These are phyloP conservation scores for Schizopygopsis pylzovi DNA, from an alignment of 2,797 vertebrate genomes.

Conservation along the genomic window DNA sequence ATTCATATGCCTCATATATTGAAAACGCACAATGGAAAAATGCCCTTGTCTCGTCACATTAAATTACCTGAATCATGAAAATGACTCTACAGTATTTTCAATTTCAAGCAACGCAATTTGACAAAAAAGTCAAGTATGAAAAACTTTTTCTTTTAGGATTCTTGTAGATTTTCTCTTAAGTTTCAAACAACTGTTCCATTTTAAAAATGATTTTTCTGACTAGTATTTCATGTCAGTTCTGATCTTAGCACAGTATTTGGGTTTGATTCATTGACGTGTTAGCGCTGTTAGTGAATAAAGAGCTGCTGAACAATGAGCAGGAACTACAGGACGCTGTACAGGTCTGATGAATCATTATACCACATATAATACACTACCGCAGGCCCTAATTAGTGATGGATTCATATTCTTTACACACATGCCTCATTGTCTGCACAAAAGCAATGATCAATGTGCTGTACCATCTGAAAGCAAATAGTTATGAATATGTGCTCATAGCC, in stretches of 20 bases:
- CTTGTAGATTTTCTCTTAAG: background rate
- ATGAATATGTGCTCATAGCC: conserved; percentile 33
- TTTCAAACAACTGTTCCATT: background rate
- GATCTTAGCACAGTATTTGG: background rate
- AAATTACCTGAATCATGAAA: background rate
- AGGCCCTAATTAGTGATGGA: conserved; percentile 23
- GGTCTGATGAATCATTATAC: background rate
- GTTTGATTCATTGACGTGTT: background rate
- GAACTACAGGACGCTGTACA: background rate
- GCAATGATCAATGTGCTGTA: background rate
- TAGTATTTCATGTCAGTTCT: background rate
- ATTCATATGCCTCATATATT: too few relatives aligned
- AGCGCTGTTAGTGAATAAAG: conserved; percentile 4
- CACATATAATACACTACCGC: background rate
- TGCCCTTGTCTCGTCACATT: background rate
- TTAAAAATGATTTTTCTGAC: background rate
- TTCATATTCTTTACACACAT: conserved; percentile 36
- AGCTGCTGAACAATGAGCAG: background rate
- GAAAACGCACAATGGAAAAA: too few relatives aligned
- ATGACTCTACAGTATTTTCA: too few relatives aligned
- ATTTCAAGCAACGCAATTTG: background rate
- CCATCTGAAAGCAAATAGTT: conserved; percentile 30
- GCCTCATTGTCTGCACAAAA: conserved; percentile 21
- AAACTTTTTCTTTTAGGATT: background rate
- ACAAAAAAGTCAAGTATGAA: background rate